phyloP scores from a whole-genome alignment of 2,797 vertebrate genomes.

The Sorex maritimensis region DNA sequence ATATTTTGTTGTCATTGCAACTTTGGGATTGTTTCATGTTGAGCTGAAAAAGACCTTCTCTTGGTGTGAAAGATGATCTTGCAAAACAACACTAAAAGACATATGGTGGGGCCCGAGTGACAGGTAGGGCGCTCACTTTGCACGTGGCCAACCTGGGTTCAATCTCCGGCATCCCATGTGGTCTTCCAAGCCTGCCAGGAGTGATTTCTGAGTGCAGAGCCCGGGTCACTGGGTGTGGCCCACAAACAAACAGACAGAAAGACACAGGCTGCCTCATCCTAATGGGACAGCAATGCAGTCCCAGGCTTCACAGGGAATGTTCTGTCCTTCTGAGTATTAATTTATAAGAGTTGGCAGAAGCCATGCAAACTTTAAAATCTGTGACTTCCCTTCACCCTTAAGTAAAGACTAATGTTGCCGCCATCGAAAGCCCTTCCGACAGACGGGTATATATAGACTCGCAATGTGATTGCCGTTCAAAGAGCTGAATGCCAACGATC shows the following conservation, averaged over 20 bases:
- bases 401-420: slow-evolving; percentile 63
- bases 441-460: slow-evolving; percentile 64
- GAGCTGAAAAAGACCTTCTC: neutral
- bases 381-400: neutral
- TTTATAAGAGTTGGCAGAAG: slow-evolving; percentile 50
- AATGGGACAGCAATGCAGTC: neutral
- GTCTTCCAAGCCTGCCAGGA: too few species aligned
- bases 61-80: slow-evolving; percentile 12
- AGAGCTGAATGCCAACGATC: slow-evolving; percentile 64
- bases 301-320: neutral
- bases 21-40: slow-evolving; percentile 10
- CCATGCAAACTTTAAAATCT: slow-evolving; percentile 7
- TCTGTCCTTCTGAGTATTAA: slow-evolving; percentile 52
- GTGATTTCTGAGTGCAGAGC: too few species aligned
- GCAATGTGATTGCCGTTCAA: slow-evolving; percentile 73
- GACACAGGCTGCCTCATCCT: slow-evolving; percentile 32
- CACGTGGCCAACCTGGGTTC: too few species aligned
- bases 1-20: neutral
- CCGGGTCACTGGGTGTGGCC: neutral
- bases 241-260: neutral
- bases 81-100: slow-evolving; percentile 3
- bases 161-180: too few species aligned
- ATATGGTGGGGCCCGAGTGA: too few species aligned
- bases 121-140: too few species aligned
- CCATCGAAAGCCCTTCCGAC: slow-evolving; percentile 14